Evolutionary conservation across 2,113 vertebrate genomes (phyloP).

Genomic region (Hyperopisus bebe): DNA sequence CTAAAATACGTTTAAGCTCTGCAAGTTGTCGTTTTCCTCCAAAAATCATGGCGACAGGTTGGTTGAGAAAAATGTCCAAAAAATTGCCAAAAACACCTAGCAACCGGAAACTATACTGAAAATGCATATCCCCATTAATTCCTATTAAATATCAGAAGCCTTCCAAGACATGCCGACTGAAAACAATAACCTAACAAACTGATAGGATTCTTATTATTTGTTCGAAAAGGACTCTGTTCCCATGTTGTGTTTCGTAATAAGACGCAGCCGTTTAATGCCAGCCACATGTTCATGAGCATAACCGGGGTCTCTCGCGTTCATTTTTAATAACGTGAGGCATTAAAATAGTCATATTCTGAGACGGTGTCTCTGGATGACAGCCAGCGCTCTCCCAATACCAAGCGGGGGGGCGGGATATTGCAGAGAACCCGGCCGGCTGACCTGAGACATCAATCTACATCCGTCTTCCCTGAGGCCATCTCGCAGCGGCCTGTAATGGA

Average conservation of each 20-base stretch:
- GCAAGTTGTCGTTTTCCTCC: not conserved
- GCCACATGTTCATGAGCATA: not conserved
- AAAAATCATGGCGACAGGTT: not conserved
- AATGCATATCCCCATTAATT: not conserved
- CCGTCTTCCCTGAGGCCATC: conserved; percentile 3
- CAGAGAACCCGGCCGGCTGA: not conserved
- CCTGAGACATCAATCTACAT: not conserved
- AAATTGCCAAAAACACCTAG: not conserved
- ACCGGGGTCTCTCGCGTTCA: not conserved
- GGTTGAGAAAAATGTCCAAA: not conserved
- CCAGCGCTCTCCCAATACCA: not conserved
- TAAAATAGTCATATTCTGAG: not conserved
- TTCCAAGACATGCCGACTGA: not conserved
- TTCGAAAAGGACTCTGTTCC: not conserved
- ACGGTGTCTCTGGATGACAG: not conserved
- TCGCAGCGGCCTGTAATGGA: not conserved
- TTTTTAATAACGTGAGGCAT: not conserved
- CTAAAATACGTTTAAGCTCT: not conserved
- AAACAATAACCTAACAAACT: not conserved
- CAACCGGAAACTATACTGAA: not conserved
- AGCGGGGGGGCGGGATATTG: not conserved
- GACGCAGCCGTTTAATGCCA: not conserved
- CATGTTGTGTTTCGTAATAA: not conserved
- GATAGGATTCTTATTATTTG: not conserved
- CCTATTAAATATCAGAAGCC: not conserved